These are phyloP conservation scores for Acrobasis consociella DNA, from an alignment of 2,888 invertebrate species.

Conservation along the genomic window DNA sequence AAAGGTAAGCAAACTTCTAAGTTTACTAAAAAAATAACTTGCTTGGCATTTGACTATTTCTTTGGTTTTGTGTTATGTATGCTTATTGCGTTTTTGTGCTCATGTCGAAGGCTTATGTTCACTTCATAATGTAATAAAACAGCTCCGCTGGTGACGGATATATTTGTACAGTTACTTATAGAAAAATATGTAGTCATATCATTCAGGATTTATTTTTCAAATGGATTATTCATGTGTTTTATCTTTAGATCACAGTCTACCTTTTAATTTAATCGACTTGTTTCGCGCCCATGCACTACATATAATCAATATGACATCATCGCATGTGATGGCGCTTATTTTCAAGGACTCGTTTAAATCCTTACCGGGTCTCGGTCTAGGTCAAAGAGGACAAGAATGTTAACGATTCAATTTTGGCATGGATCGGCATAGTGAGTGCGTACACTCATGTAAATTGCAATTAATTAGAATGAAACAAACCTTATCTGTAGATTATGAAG, in stretches of 20 bases:
- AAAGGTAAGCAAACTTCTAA: conserved; percentile 51
- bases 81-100: conserved; percentile 1
- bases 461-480: neutral
- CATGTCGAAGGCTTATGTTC: neutral
- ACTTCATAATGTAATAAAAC: neutral
- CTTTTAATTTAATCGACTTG: conserved; percentile 4
- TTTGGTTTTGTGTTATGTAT: neutral
- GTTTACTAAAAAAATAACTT: neutral
- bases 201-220: neutral
- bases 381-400: conserved; percentile 28
- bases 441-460: neutral
- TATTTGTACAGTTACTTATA: neutral
- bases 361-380: conserved; percentile 24
- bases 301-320: conserved; percentile 36
- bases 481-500: conserved; percentile 5
- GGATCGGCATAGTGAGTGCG: neutral
- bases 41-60: neutral
- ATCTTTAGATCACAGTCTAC: neutral
- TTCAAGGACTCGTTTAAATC: conserved; percentile 31
- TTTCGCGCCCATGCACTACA: conserved; percentile 2
- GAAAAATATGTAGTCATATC: too few relatives aligned
- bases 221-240: neutral
- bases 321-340: conserved; percentile 25
- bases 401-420: neutral
- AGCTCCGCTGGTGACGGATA: neutral